phyloP scores from a whole-genome alignment of 2,888 invertebrate genomes.

The Andrena bicolor region DNA sequence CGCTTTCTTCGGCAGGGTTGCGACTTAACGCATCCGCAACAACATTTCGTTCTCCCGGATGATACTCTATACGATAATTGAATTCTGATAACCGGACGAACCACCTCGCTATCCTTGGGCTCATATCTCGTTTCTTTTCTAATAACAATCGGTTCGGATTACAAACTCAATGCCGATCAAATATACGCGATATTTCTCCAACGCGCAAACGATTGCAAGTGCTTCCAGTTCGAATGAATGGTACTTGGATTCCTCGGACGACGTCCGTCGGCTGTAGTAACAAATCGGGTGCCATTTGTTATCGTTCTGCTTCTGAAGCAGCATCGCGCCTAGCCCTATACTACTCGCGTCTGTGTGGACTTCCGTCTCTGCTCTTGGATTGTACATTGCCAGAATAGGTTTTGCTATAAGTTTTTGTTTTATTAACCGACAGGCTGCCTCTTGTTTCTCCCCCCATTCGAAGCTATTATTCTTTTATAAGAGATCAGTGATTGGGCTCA shows the following conservation, averaged over 20 bases:
- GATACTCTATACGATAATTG: neutral
- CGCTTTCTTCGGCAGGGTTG: neutral
- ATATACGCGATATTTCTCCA: conserved; percentile 1
- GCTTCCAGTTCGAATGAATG: conserved; percentile 9
- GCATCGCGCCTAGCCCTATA: neutral
- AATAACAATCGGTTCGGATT: neutral
- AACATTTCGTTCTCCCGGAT: neutral
- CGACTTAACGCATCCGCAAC: neutral
- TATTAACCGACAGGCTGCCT: neutral
- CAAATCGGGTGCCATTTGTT: conserved; percentile 3
- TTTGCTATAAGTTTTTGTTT: neutral
- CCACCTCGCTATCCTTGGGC: neutral
- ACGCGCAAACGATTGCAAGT: conserved; percentile 3
- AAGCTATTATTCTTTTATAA: neutral
- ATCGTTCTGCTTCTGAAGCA: neutral
- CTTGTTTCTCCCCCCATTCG: neutral
- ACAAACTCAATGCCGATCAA: neutral
- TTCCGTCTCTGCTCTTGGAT: neutral
- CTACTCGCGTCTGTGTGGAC: neutral
- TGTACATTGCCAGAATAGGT: neutral
- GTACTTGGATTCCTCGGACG: neutral
- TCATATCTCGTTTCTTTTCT: neutral
- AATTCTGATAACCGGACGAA: neutral
- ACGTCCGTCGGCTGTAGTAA: conserved; percentile 3
- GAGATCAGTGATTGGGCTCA: neutral